Evolutionary conservation across 1,140 invertebrate species (phyloP), one percentile per base, ranked within the genome.

Genomic region (Zaprionus inermis): DNA sequence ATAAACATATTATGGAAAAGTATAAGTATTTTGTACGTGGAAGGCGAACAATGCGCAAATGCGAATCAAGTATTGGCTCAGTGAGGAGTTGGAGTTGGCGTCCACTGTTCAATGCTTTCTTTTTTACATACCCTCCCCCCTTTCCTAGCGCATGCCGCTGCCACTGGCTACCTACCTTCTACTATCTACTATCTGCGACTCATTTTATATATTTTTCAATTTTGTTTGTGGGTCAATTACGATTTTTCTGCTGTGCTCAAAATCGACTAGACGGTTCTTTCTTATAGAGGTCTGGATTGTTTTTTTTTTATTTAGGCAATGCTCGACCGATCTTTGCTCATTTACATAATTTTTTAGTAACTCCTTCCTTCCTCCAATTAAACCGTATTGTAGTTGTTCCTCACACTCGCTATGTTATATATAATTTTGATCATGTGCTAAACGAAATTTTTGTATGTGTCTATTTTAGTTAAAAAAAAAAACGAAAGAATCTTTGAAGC

Each of bases 1-100:
- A 83, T 88, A 78, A 84, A 75, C 79, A 88, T 89, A 84, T 89
- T 89, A 72, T 64, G 80, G 30, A 71, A 73, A 89, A 89, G 77
- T 80, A 76, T 72, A 49, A 49, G 44, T 49, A 38, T 57, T 67
- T 67, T 66, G 61, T 38, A 51, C 36, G 49, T 60, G 32, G 54
- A 60, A 72, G 55, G 51, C 66, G 38, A 72, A 67, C 28, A 56
- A 14, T 38, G 22, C 57, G 36, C 60, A 65, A 61, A 36, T 20
- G 57, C 32, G 59, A 56, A 38, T 14, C 55, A 70, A 70, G 66
- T 74, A 70, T 52, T 74, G 70, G 70, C 70, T 59, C 70, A 72
- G 66, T 74, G 66, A 44, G 56, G n/a, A n/a, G 24, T 28, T 28
- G 24, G 4, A 4, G 22, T 1, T 4, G 30, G 67, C 58, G 54